Conservation (phyloP, 2,797 vertebrate species). For the Helicolenus hilgendorfi region DNA sequence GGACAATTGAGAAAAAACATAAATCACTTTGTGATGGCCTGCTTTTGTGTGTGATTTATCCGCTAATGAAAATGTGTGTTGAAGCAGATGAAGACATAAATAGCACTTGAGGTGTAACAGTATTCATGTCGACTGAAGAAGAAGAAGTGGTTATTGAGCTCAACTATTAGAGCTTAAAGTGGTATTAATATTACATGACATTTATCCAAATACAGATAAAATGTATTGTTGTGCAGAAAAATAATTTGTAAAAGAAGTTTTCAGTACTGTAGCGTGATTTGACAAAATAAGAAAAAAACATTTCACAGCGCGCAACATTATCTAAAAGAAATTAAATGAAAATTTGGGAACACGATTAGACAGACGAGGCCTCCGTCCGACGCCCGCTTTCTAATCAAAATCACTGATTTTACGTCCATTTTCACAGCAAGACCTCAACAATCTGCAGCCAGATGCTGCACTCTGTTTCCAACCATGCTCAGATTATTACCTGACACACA, state of each 20-base stretch:
- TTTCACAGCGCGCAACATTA: background rate
- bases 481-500: conserved; percentile 1
- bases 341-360: background rate
- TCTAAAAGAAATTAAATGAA: background rate
- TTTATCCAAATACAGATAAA: background rate
- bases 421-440: conserved; percentile 7
- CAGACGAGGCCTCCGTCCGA: background rate
- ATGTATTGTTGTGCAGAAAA: background rate
- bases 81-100: background rate
- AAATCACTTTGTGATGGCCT: background rate
- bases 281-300: background rate
- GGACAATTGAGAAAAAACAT: background rate
- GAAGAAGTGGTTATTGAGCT: background rate
- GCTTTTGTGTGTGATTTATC: background rate
- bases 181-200: background rate
- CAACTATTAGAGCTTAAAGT: background rate
- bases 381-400: background rate
- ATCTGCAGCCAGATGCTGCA: background rate
- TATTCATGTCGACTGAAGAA: background rate
- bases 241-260: background rate
- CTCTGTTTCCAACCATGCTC: background rate
- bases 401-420: background rate
- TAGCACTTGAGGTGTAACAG: background rate
- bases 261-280: background rate
- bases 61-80: background rate